Evolutionary conservation across 2,888 invertebrate genomes (phyloP), one percentile per base, ranked within the genome.

Genomic region (Fragum sueziense): DNA sequence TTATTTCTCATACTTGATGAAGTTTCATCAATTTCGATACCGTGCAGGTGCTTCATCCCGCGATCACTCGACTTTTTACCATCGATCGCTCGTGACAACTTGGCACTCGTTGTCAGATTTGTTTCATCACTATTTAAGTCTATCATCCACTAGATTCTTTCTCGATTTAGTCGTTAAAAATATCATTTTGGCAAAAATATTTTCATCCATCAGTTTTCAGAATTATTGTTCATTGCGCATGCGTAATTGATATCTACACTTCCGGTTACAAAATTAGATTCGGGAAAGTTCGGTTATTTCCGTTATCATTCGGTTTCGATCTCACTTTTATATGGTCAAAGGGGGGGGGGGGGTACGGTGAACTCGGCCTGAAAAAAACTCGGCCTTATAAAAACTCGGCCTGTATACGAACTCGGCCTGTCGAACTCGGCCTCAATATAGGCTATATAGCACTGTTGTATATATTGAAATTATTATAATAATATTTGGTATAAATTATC

Each of bases 71-170:
- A 31, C 51, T 65, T 62, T 11, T 62, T 70, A 22, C 27, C 61
- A 59, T 31, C 47, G 67, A 69, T 82, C 41, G 69, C 65, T 31
- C 71, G 82, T 80, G 88, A 88, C 76, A 88, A 80, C 73, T 81
- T 82, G 74, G 85, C 82, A 71, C 85, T 83, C 65, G 86, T 87
- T 59, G 84, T 85, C 74, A 79, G 85, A 77, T 87, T 78, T 88
- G 89, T 87, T 89, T 89, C 90, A 90, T 90, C 85, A 80, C 88
- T 85, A 78, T 75, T 61, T 37, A n/a, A 47, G 17, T 27, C 34
- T 34, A 22, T 33, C n/a, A 27, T 11, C 22, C 14, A 33, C n/a
- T 17, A 34, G 25, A 33, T 47, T 57, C 33, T 33, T 22, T 52
- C 47, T 67, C 25, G 41, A 70, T 62, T 61, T 57, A 7, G 9